A percentile compares a stretch with the other conserved stretches of the same genome.
These are phyloP conservation scores for Parthenolecanium corni DNA, from an alignment of 2,888 invertebrate species.

Conservation along the genomic window DNA sequence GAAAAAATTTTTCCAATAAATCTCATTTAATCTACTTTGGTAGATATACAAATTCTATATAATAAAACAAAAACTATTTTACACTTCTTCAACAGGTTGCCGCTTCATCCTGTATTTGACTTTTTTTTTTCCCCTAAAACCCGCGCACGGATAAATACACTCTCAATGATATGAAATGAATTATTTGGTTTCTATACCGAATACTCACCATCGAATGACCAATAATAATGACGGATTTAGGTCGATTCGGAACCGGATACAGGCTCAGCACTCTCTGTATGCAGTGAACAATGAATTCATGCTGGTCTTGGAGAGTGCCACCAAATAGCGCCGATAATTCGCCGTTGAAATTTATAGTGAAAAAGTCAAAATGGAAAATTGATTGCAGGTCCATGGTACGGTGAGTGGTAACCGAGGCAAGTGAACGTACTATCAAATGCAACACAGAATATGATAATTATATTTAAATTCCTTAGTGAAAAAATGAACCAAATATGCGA, in stretches of 20 bases:
- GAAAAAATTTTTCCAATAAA: conserved; percentile 34
- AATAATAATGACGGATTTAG: conserved; percentile 60
- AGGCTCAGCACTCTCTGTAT: conserved; percentile 61
- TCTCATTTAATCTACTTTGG: no score
- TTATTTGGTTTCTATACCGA: no score
- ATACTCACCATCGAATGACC: conserved; percentile 91
- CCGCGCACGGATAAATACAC: not conserved
- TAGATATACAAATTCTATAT: not conserved
- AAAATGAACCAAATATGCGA: no score
- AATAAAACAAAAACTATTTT: not conserved
- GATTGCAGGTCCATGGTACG: conserved; percentile 58
- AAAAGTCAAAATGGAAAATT: conserved; percentile 79
- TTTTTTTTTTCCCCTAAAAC: no score
- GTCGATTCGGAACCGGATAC: conserved; percentile 50
- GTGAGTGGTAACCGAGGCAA: conserved; percentile 82
- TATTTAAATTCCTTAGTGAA: no score
- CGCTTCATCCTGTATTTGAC: no score
- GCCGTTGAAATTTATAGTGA: conserved; percentile 79
- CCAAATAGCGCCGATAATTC: conserved; percentile 82
- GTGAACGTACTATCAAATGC: conserved; percentile 55
- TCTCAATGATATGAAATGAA: not conserved
- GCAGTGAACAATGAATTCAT: conserved; percentile 56
- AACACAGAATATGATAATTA: not conserved
- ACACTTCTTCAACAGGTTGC: no score
- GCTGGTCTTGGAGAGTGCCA: conserved; percentile 64